Conservation (phyloP, 1,140 invertebrate genomes). For the Saccostrea glomerata region DNA sequence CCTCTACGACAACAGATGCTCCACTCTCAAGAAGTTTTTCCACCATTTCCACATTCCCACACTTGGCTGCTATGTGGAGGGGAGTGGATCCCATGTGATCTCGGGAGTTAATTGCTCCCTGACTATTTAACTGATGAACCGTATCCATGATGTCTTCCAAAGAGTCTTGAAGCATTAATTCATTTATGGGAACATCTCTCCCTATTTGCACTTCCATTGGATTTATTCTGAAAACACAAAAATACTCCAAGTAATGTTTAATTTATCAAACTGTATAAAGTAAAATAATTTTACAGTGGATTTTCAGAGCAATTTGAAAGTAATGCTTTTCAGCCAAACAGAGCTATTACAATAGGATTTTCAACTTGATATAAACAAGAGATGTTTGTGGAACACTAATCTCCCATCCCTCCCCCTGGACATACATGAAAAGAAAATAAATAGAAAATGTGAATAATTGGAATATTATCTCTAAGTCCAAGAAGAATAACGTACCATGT, state of each 20-base stretch:
- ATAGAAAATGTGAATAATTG: no score
- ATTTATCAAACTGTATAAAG: no score
- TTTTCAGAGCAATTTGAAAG: no score
- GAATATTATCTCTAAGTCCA: no score
- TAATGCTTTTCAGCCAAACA: no score
- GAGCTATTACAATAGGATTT: no score
- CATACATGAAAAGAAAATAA: no score
- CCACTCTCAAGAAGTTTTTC: constrained; percentile 1
- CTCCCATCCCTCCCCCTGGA: no score
- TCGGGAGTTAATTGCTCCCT: neutral
- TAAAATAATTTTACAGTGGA: no score
- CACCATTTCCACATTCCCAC: constrained; percentile 1
- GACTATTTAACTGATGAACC: neutral
- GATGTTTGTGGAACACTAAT: no score
- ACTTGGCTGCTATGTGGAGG: constrained; percentile 1
- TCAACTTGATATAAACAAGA: no score
- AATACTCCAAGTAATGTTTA: neutral
- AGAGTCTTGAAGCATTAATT: neutral
- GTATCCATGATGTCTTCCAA: neutral
- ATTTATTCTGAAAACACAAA: neutral
- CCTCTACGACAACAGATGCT: neutral
- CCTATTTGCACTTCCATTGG: neutral
- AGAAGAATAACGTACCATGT: no score
- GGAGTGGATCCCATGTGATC: constrained; percentile 3
- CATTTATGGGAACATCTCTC: neutral